Evolutionary conservation across 2,797 vertebrate genomes (phyloP), one percentile per base, ranked within the genome.

Genomic region (Anas flavirostris): DNA sequence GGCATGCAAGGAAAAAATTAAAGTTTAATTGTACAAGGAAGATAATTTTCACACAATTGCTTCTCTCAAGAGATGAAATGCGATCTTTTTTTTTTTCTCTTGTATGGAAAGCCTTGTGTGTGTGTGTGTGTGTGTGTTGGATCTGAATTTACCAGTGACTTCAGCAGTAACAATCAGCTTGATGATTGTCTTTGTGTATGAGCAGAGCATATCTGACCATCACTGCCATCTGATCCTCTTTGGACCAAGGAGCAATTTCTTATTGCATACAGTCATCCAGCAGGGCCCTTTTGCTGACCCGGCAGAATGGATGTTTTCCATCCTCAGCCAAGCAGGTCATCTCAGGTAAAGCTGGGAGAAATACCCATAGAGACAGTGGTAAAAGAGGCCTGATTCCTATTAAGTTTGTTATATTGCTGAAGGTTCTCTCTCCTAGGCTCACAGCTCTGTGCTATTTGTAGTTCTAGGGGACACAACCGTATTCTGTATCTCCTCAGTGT

Each of bases 271-370:
- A 31, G n/a, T 46, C 39, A 33, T 35, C 28, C 18, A 41, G 35
- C 66, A 68, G 46, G 12, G 5, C 5, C 8, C 4, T 15, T n/a
- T 46, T 76, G 19, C 28, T 22, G 16, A 12, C 0, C 0, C 18
- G 12, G 13, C 15, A 56, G 43, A 23, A 25, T 33, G 23, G 8
- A 31, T 39, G 18, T 9, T 72, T 14, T 64, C 73, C 12, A 23
- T 48, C 5, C 16, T 92, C 50, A 69, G 31, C 18, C 31, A 44
- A 39, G 26, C 33, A 56, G 25, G 5, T 43, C 23, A 46, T 33
- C 13, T n/a, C 48, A 56, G 33, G 3, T 52, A 63, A 53, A 90
- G 35, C 12, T 29, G n/a, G 35, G 33, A 26, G 62, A 55, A 67
- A 33, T 26, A 26, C 29, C 63, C 23, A 31, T n/a, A 53, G 31